phyloP scores from a whole-genome alignment of 2,113 vertebrate genomes.

The Crocuta crocuta region DNA sequence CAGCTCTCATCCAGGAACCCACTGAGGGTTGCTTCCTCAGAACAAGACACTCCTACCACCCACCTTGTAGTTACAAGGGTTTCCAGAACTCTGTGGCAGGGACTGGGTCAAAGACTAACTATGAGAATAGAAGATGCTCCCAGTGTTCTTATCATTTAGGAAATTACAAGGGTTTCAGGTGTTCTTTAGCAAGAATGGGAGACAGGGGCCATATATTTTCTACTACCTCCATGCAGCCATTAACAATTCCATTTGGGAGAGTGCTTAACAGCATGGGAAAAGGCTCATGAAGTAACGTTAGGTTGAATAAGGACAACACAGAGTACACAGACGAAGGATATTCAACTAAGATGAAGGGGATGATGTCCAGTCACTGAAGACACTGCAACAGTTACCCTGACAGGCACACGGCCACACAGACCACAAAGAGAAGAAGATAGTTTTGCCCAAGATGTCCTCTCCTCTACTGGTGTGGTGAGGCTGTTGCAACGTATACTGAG shows the following conservation, averaged over 20 bases:
- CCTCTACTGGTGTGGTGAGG: background rate
- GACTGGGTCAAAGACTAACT: background rate
- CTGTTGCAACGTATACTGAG: rapidly evolving
- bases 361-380: background rate
- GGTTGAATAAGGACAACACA: background rate
- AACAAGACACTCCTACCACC: background rate
- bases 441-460: background rate
- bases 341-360: background rate
- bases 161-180: background rate
- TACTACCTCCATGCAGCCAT: background rate
- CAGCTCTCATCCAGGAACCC: background rate
- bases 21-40: background rate
- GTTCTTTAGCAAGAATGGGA: background rate
- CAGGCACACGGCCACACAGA: background rate
- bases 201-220: background rate
- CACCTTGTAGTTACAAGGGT: background rate
- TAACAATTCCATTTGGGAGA: background rate
- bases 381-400: background rate
- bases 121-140: background rate
- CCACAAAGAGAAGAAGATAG: background rate
- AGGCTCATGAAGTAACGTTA: background rate
- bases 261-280: background rate
- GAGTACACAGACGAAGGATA: background rate
- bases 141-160: background rate
- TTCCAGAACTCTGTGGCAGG: background rate